Evolutionary conservation across 2,888 invertebrate genomes (phyloP).

Genomic region (Nemapogon koenigi): DNA sequence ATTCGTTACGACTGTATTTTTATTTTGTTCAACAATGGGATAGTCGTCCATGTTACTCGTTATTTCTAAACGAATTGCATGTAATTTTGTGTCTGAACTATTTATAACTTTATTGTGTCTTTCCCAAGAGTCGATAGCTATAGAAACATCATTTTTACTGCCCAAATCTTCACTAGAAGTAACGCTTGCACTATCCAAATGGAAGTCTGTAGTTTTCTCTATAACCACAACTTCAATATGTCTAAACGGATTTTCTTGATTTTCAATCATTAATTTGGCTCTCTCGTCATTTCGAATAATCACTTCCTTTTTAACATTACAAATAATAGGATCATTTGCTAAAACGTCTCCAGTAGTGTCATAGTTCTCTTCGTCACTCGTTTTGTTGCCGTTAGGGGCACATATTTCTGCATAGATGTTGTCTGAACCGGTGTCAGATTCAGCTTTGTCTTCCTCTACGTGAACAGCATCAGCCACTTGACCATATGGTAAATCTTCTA

Average conservation of each 20-base stretch:
- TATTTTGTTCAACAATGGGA: slow-evolving; percentile 26
- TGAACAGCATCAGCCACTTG: slow-evolving; percentile 72
- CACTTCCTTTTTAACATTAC: slow-evolving; percentile 57
- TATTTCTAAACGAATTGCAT: slow-evolving; percentile 58
- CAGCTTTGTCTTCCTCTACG: slow-evolving; percentile 43
- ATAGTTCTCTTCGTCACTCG: slow-evolving; percentile 45
- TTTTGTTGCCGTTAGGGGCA: slow-evolving; percentile 39
- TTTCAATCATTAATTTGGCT: slow-evolving; percentile 50
- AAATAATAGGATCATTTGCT: slow-evolving; percentile 54
- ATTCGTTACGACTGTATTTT: slow-evolving; percentile 35
- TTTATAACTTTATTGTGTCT: slow-evolving; percentile 33
- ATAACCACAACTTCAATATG: slow-evolving; percentile 62
- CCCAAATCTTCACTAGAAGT: slow-evolving; percentile 44
- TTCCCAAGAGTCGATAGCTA: slow-evolving; percentile 54
- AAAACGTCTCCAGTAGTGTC: slow-evolving; percentile 49
- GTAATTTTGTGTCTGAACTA: slow-evolving; percentile 41
- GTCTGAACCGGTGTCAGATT: slow-evolving; percentile 56
- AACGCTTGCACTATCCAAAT: slow-evolving; percentile 50
- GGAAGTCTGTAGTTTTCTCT: slow-evolving; percentile 56
- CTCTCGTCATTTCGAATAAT: slow-evolving; percentile 51
- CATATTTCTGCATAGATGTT: slow-evolving; percentile 78
- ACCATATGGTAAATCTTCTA: slow-evolving; percentile 73
- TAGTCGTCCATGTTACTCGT: slow-evolving; percentile 56
- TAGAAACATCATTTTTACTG: slow-evolving; percentile 49
- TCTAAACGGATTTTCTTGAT: slow-evolving; percentile 53